These are phyloP conservation scores for mouse (Mus musculus) DNA, from an alignment of 2,113 vertebrate species.

Conservation along the genomic window GRCm39 chr6:111107001-111107500, in stretches of 20 bases:
- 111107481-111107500: background rate
- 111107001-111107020: background rate
- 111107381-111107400: background rate
- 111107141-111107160: too few species aligned
- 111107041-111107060: background rate
- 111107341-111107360: background rate
- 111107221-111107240: background rate
- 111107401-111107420: background rate
- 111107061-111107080: background rate
- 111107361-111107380: background rate
- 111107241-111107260: too few species aligned
- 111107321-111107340: background rate
- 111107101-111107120: background rate
- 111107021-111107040: background rate
- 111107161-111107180: background rate
- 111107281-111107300: background rate
- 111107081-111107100: background rate
- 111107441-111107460: background rate
- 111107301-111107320: background rate
- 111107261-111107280: background rate
- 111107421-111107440: background rate
- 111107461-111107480: background rate
- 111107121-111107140: background rate
- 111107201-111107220: background rate
- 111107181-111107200: background rate